A percentile compares a stretch with the other conserved stretches of the same genome.
Evolutionary conservation across 37 sponge, comb jelly and placozoan species (phyloP).

Genomic region (Cliona cf. orientalis): DNA sequence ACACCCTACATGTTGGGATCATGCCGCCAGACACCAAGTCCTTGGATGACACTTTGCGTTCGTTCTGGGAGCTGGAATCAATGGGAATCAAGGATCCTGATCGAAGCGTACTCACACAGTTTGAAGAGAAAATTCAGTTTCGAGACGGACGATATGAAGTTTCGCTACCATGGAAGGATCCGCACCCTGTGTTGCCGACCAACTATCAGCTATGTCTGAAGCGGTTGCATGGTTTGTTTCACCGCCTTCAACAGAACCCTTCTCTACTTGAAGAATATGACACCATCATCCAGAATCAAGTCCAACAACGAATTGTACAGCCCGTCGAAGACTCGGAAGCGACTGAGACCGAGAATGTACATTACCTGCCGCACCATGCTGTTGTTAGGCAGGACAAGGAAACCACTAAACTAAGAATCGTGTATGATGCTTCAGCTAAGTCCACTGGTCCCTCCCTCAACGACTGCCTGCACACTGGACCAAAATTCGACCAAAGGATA

Average conservation of each 20-base stretch:
- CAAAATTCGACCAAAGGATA: slow-evolving; percentile 43
- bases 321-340: not conserved
- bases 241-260: slow-evolving; percentile 21
- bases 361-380: slow-evolving; percentile 27
- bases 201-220: slow-evolving; percentile 16
- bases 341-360: not conserved
- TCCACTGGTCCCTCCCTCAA: not conserved
- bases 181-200: slow-evolving; percentile 10
- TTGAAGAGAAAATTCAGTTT: not conserved
- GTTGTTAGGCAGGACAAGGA: slow-evolving; percentile 25
- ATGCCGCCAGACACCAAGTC: not conserved
- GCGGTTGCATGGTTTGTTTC: slow-evolving; percentile 17
- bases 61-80: slow-evolving; percentile 24
- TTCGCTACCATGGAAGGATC: slow-evolving; percentile 32
- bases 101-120: not conserved
- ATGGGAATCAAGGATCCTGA: not conserved
- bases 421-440: slow-evolving; percentile 60
- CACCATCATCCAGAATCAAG: slow-evolving; percentile 27
- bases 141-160: slow-evolving; percentile 9
- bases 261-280: slow-evolving; percentile 30
- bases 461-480: slow-evolving; percentile 36
- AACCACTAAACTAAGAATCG: slow-evolving; percentile 51
- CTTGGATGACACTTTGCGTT: not conserved
- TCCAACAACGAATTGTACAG: slow-evolving; percentile 22
- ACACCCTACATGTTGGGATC: not conserved